Conservation (phyloP, 1,140 invertebrate species). For the Bombus cullumanus region DNA sequence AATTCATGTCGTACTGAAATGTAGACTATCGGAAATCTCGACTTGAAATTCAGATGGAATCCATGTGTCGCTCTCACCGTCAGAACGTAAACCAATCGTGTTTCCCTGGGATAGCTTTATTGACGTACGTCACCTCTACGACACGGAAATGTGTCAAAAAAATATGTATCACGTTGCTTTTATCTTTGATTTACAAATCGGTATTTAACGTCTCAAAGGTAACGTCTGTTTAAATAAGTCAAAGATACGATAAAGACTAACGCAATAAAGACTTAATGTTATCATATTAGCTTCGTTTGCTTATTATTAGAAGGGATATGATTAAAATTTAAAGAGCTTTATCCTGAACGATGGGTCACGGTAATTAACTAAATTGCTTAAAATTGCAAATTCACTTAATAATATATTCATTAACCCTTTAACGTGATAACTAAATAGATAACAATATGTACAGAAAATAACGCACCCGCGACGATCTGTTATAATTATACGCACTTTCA, state of each 20-base stretch:
- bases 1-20: not conserved
- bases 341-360: not conserved
- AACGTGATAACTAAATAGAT: not conserved
- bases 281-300: too few species aligned
- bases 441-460: not conserved
- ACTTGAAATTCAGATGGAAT: constrained; percentile 17
- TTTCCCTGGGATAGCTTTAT: not conserved
- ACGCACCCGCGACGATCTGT: not conserved
- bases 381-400: not conserved
- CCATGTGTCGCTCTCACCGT: not conserved
- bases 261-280: too few species aligned
- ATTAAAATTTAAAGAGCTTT: not conserved
- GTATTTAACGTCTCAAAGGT: not conserved
- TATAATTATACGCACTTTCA: not conserved
- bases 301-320: not conserved
- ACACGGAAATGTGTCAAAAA: constrained; percentile 5
- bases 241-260: not conserved
- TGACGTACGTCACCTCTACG: constrained; percentile 5
- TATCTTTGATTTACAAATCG: not conserved
- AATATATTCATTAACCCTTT: not conserved
- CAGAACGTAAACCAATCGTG: constrained; percentile 12
- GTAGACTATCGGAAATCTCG: constrained; percentile 9
- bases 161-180: not conserved
- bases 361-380: not conserved
- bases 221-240: not conserved